Percentiles rank a stretch among this genome's conserved stretches.
phyloP scores from a whole-genome alignment of 2,888 invertebrate species.

The Elegia similella region DNA sequence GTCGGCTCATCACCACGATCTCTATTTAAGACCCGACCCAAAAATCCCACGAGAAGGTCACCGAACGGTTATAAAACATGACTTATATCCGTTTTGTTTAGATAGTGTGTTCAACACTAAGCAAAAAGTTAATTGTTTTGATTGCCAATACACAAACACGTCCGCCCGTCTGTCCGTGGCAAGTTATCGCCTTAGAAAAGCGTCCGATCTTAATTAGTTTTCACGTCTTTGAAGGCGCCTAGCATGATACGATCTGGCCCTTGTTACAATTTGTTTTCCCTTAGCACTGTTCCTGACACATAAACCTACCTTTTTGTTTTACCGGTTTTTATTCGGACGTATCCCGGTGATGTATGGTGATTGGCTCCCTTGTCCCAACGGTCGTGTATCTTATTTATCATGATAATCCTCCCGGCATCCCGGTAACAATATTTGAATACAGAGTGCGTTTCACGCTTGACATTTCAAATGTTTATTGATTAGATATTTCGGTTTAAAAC shows the following conservation, averaged over 20 bases:
- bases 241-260: constrained; percentile 74
- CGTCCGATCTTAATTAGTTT: constrained; percentile 81
- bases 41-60: constrained; percentile 44
- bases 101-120: constrained; percentile 59
- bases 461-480: constrained; percentile 69
- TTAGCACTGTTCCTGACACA: constrained; percentile 67
- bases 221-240: constrained; percentile 79
- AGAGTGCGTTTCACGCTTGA: constrained; percentile 50
- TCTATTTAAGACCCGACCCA: constrained; percentile 30
- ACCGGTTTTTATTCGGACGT: constrained; percentile 69
- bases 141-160: constrained; percentile 76
- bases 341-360: constrained; percentile 79
- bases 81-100: constrained; percentile 53
- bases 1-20: constrained; percentile 22
- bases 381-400: constrained; percentile 75
- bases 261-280: constrained; percentile 80
- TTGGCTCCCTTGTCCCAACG: constrained; percentile 74
- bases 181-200: constrained; percentile 79
- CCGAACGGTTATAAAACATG: constrained; percentile 39
- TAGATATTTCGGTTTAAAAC: constrained; percentile 64
- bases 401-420: constrained; percentile 70
- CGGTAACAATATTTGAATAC: constrained; percentile 71
- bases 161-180: constrained; percentile 64
- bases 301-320: constrained; percentile 71
- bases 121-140: constrained; percentile 81